Base-by-base conservation (phyloP, 2,113 vertebrate species). In the Cricetomys ansorgei region DNA sequence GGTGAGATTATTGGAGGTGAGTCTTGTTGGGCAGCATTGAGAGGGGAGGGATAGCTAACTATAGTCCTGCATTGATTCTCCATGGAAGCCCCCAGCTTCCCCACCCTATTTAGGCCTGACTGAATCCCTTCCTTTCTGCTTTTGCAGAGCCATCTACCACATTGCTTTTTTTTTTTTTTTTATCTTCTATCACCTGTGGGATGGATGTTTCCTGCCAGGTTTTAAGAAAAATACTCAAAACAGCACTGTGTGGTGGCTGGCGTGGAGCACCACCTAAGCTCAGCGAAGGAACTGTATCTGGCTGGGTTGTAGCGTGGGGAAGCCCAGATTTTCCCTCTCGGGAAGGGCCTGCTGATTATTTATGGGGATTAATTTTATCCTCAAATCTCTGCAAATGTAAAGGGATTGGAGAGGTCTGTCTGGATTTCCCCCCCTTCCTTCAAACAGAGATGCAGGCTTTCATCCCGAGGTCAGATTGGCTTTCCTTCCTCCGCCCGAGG, bases 1-100 rank as follows among this genome's bases (percentile, higher is more conserved):
- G 94, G 97, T 97, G 97, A 97, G 94, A 97, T 69, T 40, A 97
- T 96, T 91, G 97, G 97, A 99, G 98, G 98, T 99, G 98, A 99
- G 98, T 98, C 94, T 79, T 27, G 31, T 27, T 85, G 89, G 1
- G 19, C 43, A 83, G 10, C 64, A 48, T 37, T 64, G 5, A 53
- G 27, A 34, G 23, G 21, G 89, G 23, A 43, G 62, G 40, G 23
- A 11, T 6, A 34, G 13, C 17, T 62, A 91, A 80, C 34, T 76
- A 45, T 15, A 53, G 5, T 57, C 64, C 2, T 0, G 8, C 21
- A 67, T 55, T 72, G 67, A 25, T 62, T 53, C 75, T 69, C 3
- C n/a, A 9, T 0, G 0, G 4, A 31, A 62, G 43, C 13, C 31
- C 57, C 23, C 48, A 7, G 69, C 73, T 91, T 59, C 25, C 25